Base-by-base conservation (phyloP, 2,888 invertebrate genomes). In the Ectemnius cavifrons region DNA sequence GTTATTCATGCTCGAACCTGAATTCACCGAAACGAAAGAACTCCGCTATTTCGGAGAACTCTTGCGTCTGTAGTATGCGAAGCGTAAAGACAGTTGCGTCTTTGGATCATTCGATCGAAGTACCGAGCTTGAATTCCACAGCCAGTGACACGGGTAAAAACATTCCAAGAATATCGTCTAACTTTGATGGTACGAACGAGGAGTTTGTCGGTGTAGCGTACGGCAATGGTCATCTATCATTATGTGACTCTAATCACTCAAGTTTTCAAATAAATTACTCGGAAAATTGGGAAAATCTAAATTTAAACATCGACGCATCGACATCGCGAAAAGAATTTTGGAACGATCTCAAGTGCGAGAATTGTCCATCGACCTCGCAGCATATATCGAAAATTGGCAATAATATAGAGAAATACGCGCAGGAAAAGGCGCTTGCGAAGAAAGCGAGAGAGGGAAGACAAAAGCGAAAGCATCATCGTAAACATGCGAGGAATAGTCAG, bases 271-370 rank as follows among this genome's bases (percentile, higher is more conserved):
- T 90, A 13, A 89, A 91, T 63, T 91, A 91, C 66, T 87, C 90
- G 0, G 90, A 90, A 62, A 91, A 91, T 71, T 91, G 91, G 91
- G 91, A 91, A 69, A 90, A 88, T 64, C 72, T 91, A 2, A 91
- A 90, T 73, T 46, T 89, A 0, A 91, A 89, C 49, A 90, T 89
- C 27, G 88, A 89, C 56, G 87, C 88, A 0, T 87, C 87, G 0
- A 85, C 84, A 8, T 84, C 88, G 1, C 83, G 85, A 0, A 86
- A 87, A 23, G 90, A 90, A 65, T 91, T 91, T 70, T 91, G 91
- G 91, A 84, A 79, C 2, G 90, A 90, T 59, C 73, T 90, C 1
- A 89, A 90, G 67, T 90, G 89, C 68, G 88, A 89, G 64, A 89
- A 90, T 71, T 89, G 89, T 56, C 80, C 84, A 20, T 85, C 88